phyloP scores from a whole-genome alignment of 2,113 vertebrate species.

The Muscicapa adusta region DNA sequence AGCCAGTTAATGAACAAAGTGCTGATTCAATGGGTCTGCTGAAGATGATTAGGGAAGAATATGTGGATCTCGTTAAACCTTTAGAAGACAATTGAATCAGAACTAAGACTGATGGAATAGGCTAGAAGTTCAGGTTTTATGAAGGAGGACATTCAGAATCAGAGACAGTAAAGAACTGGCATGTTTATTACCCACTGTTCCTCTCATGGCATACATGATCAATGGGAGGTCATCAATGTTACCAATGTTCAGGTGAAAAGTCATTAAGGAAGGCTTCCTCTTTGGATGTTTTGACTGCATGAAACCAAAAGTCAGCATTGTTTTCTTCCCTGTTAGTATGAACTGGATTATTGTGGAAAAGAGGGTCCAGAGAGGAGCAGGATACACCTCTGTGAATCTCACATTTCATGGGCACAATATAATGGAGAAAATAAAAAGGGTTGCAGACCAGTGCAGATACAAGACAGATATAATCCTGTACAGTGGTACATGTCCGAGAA shows the following conservation, averaged over 20 bases:
- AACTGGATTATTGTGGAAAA: not conserved
- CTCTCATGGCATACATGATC: not conserved
- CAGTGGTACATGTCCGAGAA: not conserved
- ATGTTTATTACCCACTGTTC: not conserved
- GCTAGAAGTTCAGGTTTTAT: not conserved
- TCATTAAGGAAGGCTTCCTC: not conserved
- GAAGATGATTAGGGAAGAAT: not conserved
- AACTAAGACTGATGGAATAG: not conserved
- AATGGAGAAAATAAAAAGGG: not conserved
- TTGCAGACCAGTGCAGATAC: not conserved
- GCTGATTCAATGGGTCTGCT: not conserved
- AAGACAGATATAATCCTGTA: not conserved
- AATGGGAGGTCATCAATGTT: not conserved
- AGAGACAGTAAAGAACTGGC: not conserved
- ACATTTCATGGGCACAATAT: fast-evolving
- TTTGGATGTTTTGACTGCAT: not conserved
- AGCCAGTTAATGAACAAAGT: not conserved
- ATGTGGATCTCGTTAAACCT: not conserved
- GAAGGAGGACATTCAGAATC: not conserved
- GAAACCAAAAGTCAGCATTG: not conserved
- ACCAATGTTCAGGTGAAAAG: not conserved
- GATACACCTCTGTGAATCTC: not conserved
- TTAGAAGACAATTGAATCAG: not conserved
- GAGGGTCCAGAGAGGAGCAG: not conserved
- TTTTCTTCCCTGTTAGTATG: not conserved